Evolutionary conservation across 1,140 invertebrate genomes (phyloP).

Genomic region (Ips nitidus): DNA sequence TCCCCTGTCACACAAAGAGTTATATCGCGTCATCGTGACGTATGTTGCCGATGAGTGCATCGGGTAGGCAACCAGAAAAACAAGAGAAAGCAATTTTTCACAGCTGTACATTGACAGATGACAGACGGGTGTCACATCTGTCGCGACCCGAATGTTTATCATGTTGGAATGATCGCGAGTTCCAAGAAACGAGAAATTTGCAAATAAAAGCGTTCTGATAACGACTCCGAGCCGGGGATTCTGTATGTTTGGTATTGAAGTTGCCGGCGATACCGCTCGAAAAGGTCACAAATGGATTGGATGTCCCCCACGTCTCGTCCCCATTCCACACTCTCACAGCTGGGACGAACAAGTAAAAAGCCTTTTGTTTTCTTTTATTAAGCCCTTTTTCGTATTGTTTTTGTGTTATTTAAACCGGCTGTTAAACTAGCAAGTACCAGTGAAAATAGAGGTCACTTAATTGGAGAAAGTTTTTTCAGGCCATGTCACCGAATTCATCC

Average conservation of each 20-base stretch:
- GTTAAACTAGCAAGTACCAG: not conserved
- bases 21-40: too few species aligned
- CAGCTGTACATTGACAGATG: too few species aligned
- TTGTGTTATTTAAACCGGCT: not conserved
- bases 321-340: conserved; percentile 35
- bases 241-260: not conserved
- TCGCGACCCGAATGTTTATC: too few species aligned
- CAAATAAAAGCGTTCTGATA: too few species aligned
- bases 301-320: conserved; percentile 35
- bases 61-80: too few species aligned
- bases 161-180: too few species aligned
- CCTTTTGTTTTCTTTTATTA: conserved; percentile 2
- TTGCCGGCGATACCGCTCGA: not conserved
- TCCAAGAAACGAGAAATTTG: too few species aligned
- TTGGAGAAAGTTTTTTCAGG: conserved; percentile 16
- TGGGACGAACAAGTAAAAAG: conserved; percentile 40
- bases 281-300: conserved; percentile 37
- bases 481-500: conserved; percentile 37
- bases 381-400: not conserved
- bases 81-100: too few species aligned
- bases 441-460: not conserved
- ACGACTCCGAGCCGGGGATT: too few species aligned
- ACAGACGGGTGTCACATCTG: too few species aligned
- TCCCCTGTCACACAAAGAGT: too few species aligned
- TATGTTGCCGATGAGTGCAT: too few species aligned